Percentiles rank a stretch among this genome's conserved stretches.
Conservation (phyloP, 2,888 invertebrate genomes). For the Amiota mariae region DNA sequence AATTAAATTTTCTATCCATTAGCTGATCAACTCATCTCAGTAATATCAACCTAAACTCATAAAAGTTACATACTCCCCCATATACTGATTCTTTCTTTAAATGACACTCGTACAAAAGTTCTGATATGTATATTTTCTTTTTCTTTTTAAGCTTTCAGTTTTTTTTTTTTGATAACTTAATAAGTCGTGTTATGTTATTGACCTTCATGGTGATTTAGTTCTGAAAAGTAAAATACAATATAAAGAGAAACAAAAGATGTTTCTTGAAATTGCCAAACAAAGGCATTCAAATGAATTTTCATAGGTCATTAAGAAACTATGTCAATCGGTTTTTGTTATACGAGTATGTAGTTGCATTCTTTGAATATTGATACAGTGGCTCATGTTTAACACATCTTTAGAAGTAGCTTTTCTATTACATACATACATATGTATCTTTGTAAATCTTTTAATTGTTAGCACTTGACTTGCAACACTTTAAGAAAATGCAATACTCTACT, state of each 20-base stretch:
- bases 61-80: no score
- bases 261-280: no score
- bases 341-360: slow-evolving; percentile 8
- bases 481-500: background rate
- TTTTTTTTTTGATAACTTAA: slow-evolving; percentile 17
- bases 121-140: no score
- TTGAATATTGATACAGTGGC: slow-evolving; percentile 17
- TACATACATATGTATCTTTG: background rate
- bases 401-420: background rate
- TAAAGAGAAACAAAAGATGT: background rate
- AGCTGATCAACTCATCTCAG: no score
- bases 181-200: slow-evolving; percentile 48
- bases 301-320: slow-evolving; percentile 18
- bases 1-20: no score
- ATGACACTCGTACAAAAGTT: no score
- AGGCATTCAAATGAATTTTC: slow-evolving; percentile 1
- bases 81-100: no score
- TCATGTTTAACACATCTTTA: background rate
- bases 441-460: background rate
- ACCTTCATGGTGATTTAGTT: slow-evolving; percentile 58
- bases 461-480: slow-evolving; percentile 19
- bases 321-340: slow-evolving; percentile 21
- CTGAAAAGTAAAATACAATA: slow-evolving; percentile 34
- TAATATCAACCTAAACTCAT: no score
- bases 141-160: no score